These are phyloP conservation scores for Platyrinchus mystaceus DNA, from an alignment of 2,797 vertebrate genomes.

Conservation along the genomic window DNA sequence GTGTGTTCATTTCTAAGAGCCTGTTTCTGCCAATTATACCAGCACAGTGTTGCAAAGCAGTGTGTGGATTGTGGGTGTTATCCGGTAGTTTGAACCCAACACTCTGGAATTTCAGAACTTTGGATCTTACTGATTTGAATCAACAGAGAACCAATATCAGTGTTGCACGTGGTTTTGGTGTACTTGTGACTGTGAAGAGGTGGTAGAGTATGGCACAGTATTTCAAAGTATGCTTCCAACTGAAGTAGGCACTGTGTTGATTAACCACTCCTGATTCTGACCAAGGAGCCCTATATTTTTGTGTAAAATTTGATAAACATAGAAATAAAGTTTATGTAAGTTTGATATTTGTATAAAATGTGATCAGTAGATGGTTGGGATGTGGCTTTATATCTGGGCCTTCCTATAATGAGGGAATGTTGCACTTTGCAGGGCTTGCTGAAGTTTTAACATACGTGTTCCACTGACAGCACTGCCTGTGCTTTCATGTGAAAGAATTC, in stretches of 20 bases:
- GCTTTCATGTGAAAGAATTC: not conserved
- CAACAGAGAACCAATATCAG: not conserved
- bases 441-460: not conserved
- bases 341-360: not conserved
- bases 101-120: not conserved
- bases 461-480: not conserved
- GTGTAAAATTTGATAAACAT: not conserved
- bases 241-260: not conserved
- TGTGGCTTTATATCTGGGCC: not conserved
- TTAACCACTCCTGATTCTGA: not conserved
- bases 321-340: not conserved
- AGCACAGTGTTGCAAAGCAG: not conserved
- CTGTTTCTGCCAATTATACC: not conserved
- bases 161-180: not conserved
- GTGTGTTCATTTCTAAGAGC: not conserved
- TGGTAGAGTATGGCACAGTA: not conserved
- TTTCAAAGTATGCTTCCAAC: not conserved
- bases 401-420: not conserved
- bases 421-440: not conserved
- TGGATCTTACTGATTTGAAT: not conserved
- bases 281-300: not conserved
- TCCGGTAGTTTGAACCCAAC: not conserved
- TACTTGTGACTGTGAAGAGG: not conserved
- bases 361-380: not conserved
- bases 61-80: not conserved